These are phyloP conservation scores for Amphipyra tragopoginis DNA, from an alignment of 2,888 invertebrate genomes.

Conservation along the genomic window DNA sequence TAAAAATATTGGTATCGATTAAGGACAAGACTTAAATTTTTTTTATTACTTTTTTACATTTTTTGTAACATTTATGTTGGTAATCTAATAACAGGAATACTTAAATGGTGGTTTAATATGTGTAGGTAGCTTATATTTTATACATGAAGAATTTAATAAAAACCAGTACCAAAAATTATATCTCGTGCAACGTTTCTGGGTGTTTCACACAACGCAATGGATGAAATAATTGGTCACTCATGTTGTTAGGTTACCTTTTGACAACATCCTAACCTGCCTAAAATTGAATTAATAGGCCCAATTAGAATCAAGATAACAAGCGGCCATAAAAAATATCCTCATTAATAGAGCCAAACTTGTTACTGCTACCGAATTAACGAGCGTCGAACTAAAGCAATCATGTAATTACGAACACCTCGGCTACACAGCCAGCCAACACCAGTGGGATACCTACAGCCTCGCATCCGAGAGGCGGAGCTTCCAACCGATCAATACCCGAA, in stretches of 20 bases:
- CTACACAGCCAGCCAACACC: constrained; percentile 49
- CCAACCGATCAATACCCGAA: constrained; percentile 78
- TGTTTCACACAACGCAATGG: constrained; percentile 17
- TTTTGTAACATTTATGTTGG: no score
- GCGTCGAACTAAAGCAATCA: constrained; percentile 77
- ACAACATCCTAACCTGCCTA: constrained; percentile 54
- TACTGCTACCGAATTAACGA: constrained; percentile 87
- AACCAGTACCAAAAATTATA: no score
- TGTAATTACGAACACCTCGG: constrained; percentile 81
- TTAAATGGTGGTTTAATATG: no score
- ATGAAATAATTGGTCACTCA: constrained; percentile 40
- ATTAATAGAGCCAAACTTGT: constrained; percentile 83
- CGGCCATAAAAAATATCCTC: constrained; percentile 77
- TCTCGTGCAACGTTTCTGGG: no score
- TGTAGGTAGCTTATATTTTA: no score
- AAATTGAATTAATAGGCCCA: constrained; percentile 67
- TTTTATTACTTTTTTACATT: neutral
- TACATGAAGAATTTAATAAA: no score
- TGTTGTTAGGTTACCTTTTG: constrained; percentile 51
- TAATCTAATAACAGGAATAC: no score
- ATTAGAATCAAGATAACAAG: constrained; percentile 76
- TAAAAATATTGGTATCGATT: neutral
- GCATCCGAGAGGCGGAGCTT: constrained; percentile 69
- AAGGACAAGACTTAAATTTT: neutral
- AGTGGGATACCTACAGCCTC: constrained; percentile 77